phyloP scores from a whole-genome alignment of 2,113 vertebrate genomes.

The Trematocara stigmaticum region DNA sequence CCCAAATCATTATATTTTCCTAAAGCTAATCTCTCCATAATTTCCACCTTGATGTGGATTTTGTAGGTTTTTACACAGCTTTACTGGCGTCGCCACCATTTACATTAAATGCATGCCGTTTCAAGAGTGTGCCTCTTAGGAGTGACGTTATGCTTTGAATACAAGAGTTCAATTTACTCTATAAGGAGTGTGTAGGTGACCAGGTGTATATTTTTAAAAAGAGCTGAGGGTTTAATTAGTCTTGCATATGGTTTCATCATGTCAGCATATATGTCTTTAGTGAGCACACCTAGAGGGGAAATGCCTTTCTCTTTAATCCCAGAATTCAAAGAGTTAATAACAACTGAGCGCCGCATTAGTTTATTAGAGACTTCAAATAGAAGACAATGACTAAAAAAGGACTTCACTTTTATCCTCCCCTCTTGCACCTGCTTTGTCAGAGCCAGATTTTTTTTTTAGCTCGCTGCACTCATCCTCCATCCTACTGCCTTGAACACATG shows the following conservation, averaged over 20 bases:
- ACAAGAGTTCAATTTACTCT: not conserved
- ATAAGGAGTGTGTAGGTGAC: not conserved
- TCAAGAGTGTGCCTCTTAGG: not conserved
- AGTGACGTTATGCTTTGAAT: not conserved
- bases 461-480: constrained; percentile 17
- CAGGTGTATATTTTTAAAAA: not conserved
- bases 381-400: not conserved
- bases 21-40: not conserved
- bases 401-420: not conserved
- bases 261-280: not conserved
- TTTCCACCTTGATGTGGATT: not conserved
- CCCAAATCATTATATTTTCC: not conserved
- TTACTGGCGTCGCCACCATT: not conserved
- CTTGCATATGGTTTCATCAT: not conserved
- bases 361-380: not conserved
- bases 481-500: not conserved
- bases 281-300: not conserved
- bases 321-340: not conserved
- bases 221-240: not conserved
- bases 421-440: constrained; percentile 15
- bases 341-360: not conserved
- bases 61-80: not conserved
- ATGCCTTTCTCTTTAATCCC: not conserved
- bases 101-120: not conserved
- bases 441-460: constrained; percentile 15